Evolutionary conservation across 2,888 invertebrate genomes (phyloP).

Genomic region (Nomada fucata): DNA sequence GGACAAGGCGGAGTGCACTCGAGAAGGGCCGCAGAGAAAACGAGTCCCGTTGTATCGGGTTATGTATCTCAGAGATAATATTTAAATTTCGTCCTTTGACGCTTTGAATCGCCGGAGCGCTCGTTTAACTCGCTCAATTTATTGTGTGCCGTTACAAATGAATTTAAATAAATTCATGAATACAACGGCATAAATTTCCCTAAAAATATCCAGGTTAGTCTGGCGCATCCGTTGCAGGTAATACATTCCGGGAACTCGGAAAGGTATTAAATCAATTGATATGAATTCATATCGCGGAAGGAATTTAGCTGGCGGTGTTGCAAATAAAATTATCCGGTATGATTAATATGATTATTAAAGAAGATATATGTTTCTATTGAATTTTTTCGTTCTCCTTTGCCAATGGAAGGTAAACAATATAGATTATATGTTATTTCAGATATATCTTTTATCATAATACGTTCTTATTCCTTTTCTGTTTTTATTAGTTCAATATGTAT

Average conservation of each 20-base stretch:
- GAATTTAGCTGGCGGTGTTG: background rate
- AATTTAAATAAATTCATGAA: conserved; percentile 51
- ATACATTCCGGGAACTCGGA: background rate
- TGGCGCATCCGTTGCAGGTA: background rate
- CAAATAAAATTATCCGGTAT: background rate
- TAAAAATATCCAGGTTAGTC: conserved; percentile 31
- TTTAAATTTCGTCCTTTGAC: conserved; percentile 37
- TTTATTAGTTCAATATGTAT: too few species aligned
- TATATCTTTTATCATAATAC: too few species aligned
- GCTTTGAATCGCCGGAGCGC: conserved; percentile 1
- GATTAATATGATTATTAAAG: background rate
- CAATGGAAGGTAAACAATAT: background rate
- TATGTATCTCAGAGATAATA: conserved; percentile 27
- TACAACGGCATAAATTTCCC: conserved; percentile 38
- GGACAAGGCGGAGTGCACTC: conserved; percentile 16
- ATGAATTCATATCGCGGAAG: conserved; percentile 2
- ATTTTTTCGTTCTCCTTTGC: background rate
- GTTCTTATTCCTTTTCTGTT: too few species aligned
- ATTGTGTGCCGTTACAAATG: conserved; percentile 20
- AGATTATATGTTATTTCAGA: too few species aligned
- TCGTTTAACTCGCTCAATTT: conserved; percentile 30
- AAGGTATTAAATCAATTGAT: conserved; percentile 17
- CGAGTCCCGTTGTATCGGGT: background rate
- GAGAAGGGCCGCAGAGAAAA: background rate
- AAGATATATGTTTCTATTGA: background rate